These are phyloP conservation scores for Lepidotrigona ventralis DNA, from an alignment of 1,140 invertebrate species.

Conservation along the genomic window DNA sequence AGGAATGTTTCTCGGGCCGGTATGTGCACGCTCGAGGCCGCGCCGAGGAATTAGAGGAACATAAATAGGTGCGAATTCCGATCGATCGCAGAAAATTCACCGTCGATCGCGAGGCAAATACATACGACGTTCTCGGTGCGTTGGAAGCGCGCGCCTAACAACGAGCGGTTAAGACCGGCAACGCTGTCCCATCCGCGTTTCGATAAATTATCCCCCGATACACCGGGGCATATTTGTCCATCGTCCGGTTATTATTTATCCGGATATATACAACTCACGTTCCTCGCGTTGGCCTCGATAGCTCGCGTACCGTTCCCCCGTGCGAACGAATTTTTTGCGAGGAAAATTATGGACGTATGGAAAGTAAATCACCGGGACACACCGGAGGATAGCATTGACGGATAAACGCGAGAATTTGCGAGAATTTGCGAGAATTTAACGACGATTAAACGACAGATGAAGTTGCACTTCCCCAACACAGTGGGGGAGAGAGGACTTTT, in stretches of 20 bases:
- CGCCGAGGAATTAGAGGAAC: constrained; percentile 46
- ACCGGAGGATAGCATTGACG: neutral
- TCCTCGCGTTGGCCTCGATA: constrained; percentile 21
- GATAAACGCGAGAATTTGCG: neutral
- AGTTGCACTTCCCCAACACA: neutral
- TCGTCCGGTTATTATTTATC: neutral
- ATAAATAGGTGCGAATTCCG: constrained; percentile 49
- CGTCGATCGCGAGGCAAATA: neutral
- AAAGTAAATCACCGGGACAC: neutral
- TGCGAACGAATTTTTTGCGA: constrained; percentile 1
- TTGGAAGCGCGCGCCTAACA: no score
- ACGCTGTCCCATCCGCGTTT: neutral
- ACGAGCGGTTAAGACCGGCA: neutral
- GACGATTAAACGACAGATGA: neutral
- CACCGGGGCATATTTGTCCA: neutral
- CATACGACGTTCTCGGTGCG: neutral
- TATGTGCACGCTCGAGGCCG: constrained; percentile 55
- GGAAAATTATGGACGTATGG: constrained; percentile 40
- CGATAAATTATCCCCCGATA: neutral
- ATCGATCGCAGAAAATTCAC: constrained; percentile 33
- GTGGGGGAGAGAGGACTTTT: neutral
- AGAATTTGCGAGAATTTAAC: neutral
- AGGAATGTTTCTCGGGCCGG: constrained; percentile 66
- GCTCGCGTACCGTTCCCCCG: neutral
- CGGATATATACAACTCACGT: neutral